These are phyloP conservation scores for Euplexia lucipara DNA, from an alignment of 2,888 invertebrate species.

Conservation along the genomic window DNA sequence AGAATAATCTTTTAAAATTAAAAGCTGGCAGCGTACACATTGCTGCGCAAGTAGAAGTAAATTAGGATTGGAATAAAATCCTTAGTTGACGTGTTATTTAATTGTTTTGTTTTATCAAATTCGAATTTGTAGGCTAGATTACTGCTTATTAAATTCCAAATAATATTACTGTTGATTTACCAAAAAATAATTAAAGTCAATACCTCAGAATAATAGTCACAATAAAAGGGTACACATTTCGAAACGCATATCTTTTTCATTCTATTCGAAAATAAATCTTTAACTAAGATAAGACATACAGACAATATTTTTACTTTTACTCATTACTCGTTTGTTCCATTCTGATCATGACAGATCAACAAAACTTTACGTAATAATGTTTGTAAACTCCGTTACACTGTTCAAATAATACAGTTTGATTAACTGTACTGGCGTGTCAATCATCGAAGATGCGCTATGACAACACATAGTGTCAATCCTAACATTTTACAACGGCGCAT, in stretches of 20 bases:
- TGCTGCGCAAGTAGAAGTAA: constrained; percentile 23
- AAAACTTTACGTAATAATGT: constrained; percentile 42
- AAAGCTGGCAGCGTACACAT: constrained; percentile 14
- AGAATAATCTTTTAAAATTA: constrained; percentile 2
- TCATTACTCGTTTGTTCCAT: constrained; percentile 29
- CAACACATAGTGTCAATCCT: constrained; percentile 52
- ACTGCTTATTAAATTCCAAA: constrained; percentile 11
- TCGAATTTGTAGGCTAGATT: constrained; percentile 3
- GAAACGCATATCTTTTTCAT: constrained; percentile 13
- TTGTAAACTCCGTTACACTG: constrained; percentile 32
- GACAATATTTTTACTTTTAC: constrained; percentile 35
- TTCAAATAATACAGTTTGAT: constrained; percentile 62
- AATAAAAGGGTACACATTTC: constrained; percentile 15
- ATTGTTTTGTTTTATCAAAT: neutral
- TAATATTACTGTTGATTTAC: neutral
- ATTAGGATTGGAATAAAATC: neutral
- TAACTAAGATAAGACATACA: constrained; percentile 35
- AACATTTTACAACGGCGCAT: constrained; percentile 60
- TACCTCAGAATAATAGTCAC: neutral
- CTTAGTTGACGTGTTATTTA: neutral
- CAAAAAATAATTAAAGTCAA: constrained; percentile 10
- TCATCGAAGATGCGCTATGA: constrained; percentile 54
- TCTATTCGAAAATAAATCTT: constrained; percentile 13
- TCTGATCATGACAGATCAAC: constrained; percentile 35
- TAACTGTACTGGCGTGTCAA: constrained; percentile 60